Evolutionary conservation across 2,888 invertebrate species (phyloP).

Genomic region (Siphlonurus alternatus): DNA sequence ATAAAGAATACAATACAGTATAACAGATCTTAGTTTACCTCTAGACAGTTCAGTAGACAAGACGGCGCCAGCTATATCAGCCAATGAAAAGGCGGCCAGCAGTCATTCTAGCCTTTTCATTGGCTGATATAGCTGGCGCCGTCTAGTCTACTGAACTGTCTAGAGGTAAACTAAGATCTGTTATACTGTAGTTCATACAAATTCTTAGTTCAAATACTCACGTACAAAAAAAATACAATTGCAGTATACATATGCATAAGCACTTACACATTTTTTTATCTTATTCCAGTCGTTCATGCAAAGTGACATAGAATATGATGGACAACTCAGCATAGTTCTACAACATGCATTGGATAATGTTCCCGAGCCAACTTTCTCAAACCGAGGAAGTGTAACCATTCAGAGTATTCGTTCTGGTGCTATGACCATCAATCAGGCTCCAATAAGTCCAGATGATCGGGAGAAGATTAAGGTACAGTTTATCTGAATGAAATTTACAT

Average conservation of each 20-base stretch:
- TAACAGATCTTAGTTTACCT: no score
- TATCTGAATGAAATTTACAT: neutral
- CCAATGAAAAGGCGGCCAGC: no score
- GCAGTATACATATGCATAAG: neutral
- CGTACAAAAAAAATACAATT: no score
- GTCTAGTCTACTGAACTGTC: no score
- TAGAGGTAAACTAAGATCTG: no score
- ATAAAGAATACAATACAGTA: no score
- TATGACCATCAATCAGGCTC: slow-evolving; percentile 42
- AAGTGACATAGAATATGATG: slow-evolving; percentile 53
- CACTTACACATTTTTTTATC: neutral
- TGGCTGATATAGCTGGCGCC: no score
- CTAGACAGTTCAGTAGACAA: no score
- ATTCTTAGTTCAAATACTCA: no score
- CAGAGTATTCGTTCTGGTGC: slow-evolving; percentile 51
- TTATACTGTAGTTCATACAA: no score
- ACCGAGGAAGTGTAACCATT: slow-evolving; percentile 51
- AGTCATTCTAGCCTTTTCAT: no score
- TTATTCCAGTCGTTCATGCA: slow-evolving; percentile 19
- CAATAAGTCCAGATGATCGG: slow-evolving; percentile 34
- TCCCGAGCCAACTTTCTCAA: slow-evolving; percentile 36
- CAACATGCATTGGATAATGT: slow-evolving; percentile 44
- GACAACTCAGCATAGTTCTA: slow-evolving; percentile 51
- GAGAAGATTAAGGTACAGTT: neutral
- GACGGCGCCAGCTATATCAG: no score